phyloP scores from a whole-genome alignment of 2,888 invertebrate species.

The Ochropleura plecta region DNA sequence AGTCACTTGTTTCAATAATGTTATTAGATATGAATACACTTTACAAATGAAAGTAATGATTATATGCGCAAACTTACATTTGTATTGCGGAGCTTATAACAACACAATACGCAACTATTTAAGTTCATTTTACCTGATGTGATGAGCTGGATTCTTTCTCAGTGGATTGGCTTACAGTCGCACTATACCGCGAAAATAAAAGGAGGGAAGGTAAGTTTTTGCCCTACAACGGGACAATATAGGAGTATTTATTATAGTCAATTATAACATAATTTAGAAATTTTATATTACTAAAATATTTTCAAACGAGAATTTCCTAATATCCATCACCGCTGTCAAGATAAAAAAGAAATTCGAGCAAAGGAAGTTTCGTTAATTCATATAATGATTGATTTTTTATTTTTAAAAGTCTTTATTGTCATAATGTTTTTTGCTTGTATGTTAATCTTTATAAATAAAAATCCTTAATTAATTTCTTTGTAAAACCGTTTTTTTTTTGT shows the following conservation, averaged over 20 bases:
- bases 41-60: background rate
- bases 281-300: background rate
- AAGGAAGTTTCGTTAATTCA: background rate
- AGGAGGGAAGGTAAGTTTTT: too few relatives aligned
- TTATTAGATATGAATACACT: background rate
- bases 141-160: too few relatives aligned
- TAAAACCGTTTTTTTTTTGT: too few relatives aligned
- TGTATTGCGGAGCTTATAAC: background rate
- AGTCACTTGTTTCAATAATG: background rate
- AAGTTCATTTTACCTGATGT: background rate
- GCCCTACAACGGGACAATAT: too few relatives aligned
- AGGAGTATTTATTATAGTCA: background rate
- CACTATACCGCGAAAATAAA: too few relatives aligned
- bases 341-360: background rate
- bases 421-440: too few relatives aligned
- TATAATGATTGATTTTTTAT: too few relatives aligned
- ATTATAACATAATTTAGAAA: constrained; percentile 1
- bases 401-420: too few relatives aligned
- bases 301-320: background rate
- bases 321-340: background rate
- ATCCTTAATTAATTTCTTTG: too few relatives aligned
- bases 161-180: too few relatives aligned
- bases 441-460: too few relatives aligned
- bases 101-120: background rate
- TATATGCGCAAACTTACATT: background rate